Base-by-base conservation (phyloP, 1,140 invertebrate species). In the Leptinotarsa undecemlineata region DNA sequence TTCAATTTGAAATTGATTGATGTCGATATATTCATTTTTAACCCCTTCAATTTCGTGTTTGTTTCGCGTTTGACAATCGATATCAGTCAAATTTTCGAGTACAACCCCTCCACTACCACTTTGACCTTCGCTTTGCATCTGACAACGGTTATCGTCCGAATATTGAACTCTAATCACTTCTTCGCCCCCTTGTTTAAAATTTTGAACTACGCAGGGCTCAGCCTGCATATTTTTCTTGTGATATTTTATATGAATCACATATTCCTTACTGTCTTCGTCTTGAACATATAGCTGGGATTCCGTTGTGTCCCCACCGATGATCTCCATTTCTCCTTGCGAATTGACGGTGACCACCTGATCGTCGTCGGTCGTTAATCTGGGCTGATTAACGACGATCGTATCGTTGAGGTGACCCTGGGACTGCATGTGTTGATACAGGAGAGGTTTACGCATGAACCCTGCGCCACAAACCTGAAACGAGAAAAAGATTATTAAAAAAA, bases 401-500 rank as follows among this genome's bases (percentile, higher is more conserved):
- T 93, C 92, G 71, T 93, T 92, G 11, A 91, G 80, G 82, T 95
- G 93, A 42, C 81, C 80, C 64, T 82, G 79, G 21, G 87, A 82
- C 80, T 92, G 89, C 90, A 94, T 94, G 77, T 96, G 94, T 17
- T 90, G 87, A 77, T 93, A 91, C 0, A 96, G 86, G 61, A 92
- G 86, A 17, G 93, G 92, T 81, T 95, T 95, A 20, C 94, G 85
- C 93, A 95, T 95, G 79, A 93, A 96, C 11, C 92, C 93, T 77
- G 90, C 88, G 3, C 92, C 92, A 81, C 94, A 96, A 17, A 57
- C 51, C 51, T 57, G 17, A 57, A 17, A 19, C 4, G n/a, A 19
- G 3, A 19, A 5, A 14, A 42, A 1, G 33, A 42, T 42, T 42
- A 42, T 42, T 33, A 33, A 33, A 0, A 26, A 42, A 42, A 42